phyloP scores from a whole-genome alignment of 2,797 vertebrate genomes.

The Sitta carolinensis region DNA sequence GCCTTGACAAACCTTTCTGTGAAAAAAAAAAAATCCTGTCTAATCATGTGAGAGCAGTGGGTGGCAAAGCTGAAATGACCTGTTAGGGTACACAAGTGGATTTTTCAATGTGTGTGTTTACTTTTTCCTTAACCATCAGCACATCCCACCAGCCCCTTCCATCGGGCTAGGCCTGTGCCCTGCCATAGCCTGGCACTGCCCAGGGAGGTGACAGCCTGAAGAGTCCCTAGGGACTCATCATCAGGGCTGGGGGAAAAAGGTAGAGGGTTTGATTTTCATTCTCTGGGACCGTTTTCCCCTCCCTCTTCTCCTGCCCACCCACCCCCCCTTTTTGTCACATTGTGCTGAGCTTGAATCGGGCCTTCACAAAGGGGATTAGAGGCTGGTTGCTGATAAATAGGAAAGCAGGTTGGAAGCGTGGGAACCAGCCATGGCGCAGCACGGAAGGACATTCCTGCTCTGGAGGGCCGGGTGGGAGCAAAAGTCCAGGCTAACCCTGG shows the following conservation, averaged over 20 bases:
- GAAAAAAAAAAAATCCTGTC: not conserved
- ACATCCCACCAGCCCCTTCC: not conserved
- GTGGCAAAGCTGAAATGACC: accelerated
- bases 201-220: not conserved
- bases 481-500: constrained; percentile 54
- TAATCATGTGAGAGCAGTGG: not conserved
- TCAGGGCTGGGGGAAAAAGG: not conserved
- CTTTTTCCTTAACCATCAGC: not conserved
- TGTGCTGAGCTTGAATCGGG: constrained; percentile 61
- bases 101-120: not conserved
- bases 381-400: constrained; percentile 53
- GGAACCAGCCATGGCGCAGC: constrained; percentile 61
- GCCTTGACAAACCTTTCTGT: not conserved
- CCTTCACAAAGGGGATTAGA: constrained; percentile 69
- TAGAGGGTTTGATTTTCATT: constrained; percentile 27
- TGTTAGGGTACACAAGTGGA: not conserved
- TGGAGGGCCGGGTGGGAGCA: constrained; percentile 53
- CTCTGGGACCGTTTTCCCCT: not conserved
- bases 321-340: constrained; percentile 46
- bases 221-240: not conserved
- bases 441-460: constrained; percentile 62
- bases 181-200: not conserved
- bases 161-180: accelerated
- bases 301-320: not conserved
- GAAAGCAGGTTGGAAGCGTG: constrained; percentile 65